Conservation (phyloP, 1,140 invertebrate species). For the Lineus longissimus region DNA sequence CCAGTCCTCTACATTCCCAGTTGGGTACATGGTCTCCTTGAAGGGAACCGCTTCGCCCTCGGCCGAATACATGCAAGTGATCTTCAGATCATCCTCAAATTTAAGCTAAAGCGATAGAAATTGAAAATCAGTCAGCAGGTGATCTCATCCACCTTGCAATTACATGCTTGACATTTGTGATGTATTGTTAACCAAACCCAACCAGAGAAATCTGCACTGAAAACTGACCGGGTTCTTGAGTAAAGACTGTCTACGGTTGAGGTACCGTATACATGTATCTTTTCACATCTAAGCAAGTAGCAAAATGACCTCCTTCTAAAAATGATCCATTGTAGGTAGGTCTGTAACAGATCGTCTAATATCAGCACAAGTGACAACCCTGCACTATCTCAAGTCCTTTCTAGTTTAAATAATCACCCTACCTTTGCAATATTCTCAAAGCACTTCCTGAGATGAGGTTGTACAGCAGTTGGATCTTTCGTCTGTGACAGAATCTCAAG, state of each 20-base stretch:
- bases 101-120: constrained; percentile 36
- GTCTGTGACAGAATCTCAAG: constrained; percentile 79
- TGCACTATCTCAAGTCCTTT: background rate
- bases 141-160: background rate
- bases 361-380: too few relatives aligned
- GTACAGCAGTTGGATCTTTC: constrained; percentile 74
- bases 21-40: constrained; percentile 49
- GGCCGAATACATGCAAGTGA: constrained; percentile 53
- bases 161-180: too few relatives aligned
- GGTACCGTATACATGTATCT: too few relatives aligned
- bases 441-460: constrained; percentile 74
- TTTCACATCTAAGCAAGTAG: too few relatives aligned
- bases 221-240: too few relatives aligned
- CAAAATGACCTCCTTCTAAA: too few relatives aligned
- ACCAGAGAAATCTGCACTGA: too few relatives aligned
- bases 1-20: constrained; percentile 56
- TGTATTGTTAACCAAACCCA: too few relatives aligned
- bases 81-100: constrained; percentile 55
- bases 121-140: background rate
- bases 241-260: too few relatives aligned
- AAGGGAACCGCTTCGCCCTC: constrained; percentile 54
- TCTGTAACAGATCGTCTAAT: too few relatives aligned
- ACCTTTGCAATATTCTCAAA: constrained; percentile 74
- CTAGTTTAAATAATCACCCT: constrained; percentile 17
- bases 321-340: too few relatives aligned